These are phyloP conservation scores for Drosophila koepferae DNA, from an alignment of 2,888 invertebrate species.

Conservation along the genomic window DNA sequence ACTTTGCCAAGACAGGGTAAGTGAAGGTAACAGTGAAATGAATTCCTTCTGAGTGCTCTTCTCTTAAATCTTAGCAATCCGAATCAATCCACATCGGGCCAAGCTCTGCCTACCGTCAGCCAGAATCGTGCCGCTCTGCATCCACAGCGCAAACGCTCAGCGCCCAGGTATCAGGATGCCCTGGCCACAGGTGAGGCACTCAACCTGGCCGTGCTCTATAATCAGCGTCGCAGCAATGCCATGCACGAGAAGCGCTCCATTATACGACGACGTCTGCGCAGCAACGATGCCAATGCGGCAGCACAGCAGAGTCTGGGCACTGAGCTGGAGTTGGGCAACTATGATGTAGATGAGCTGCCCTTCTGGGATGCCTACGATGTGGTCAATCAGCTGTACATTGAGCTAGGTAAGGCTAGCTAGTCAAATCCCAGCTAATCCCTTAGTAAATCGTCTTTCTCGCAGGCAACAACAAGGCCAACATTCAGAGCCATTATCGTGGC, in stretches of 20 bases:
- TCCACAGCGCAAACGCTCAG: slow-evolving; percentile 44
- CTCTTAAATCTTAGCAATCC: slow-evolving; percentile 74
- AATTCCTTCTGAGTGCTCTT: background rate
- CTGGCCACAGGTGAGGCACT: slow-evolving; percentile 58
- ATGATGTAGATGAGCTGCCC: slow-evolving; percentile 86
- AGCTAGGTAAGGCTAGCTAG: slow-evolving; percentile 87
- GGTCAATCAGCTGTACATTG: slow-evolving; percentile 95
- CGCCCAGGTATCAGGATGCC: slow-evolving; percentile 20
- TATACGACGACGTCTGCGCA: slow-evolving; percentile 71
- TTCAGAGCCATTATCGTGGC: slow-evolving; percentile 96
- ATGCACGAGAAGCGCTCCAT: slow-evolving; percentile 79
- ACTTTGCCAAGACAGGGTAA: slow-evolving; percentile 95
- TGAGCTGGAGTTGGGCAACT: slow-evolving; percentile 63
- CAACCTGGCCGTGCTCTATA: slow-evolving; percentile 80
- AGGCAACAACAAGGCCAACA: slow-evolving; percentile 90
- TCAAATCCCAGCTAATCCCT: background rate
- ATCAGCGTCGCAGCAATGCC: slow-evolving; percentile 79
- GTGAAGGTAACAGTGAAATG: slow-evolving; percentile 34
- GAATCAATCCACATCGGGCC: slow-evolving; percentile 72
- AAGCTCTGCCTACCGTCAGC: slow-evolving; percentile 30
- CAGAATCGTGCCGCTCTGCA: slow-evolving; percentile 32
- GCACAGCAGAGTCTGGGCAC: slow-evolving; percentile 39
- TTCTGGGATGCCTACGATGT: slow-evolving; percentile 96
- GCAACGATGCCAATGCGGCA: slow-evolving; percentile 64
- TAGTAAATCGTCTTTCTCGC: background rate